Conservation (phyloP, 2,113 vertebrate genomes). For the Notechis scutatus region DNA sequence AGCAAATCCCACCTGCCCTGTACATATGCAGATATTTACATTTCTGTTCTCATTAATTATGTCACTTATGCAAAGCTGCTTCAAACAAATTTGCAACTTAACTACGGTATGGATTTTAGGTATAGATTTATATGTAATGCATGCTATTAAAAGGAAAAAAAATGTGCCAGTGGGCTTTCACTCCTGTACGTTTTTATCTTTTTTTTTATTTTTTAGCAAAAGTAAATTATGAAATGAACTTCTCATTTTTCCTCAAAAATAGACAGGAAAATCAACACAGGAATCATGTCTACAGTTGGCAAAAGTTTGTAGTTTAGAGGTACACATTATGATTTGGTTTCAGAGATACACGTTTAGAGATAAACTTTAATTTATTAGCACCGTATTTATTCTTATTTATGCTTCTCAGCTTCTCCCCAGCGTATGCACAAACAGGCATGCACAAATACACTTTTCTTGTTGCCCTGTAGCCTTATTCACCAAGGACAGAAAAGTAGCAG, state of each 20-base stretch:
- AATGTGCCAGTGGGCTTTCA: background rate
- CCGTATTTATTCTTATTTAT: background rate
- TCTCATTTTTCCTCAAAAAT: background rate
- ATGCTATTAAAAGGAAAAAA: background rate
- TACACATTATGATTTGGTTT: background rate
- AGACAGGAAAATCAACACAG: background rate
- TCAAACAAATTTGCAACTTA: background rate
- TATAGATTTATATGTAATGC: background rate
- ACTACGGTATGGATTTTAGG: background rate
- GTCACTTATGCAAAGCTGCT: background rate
- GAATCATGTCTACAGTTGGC: background rate
- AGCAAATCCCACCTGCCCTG: background rate
- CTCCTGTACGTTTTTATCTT: no score
- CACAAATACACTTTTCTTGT: constrained; percentile 3
- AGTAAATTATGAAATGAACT: background rate
- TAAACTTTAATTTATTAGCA: background rate
- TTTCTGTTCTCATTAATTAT: background rate
- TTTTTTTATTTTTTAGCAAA: background rate
- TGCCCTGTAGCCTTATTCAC: constrained; percentile 27
- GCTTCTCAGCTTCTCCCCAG: background rate
- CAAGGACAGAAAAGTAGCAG: constrained; percentile 30
- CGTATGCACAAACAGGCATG: background rate
- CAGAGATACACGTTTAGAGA: background rate
- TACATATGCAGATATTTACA: background rate
- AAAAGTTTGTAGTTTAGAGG: background rate